These are phyloP conservation scores for Achlya flavicornis DNA, from an alignment of 2,888 invertebrate genomes.

Conservation along the genomic window DNA sequence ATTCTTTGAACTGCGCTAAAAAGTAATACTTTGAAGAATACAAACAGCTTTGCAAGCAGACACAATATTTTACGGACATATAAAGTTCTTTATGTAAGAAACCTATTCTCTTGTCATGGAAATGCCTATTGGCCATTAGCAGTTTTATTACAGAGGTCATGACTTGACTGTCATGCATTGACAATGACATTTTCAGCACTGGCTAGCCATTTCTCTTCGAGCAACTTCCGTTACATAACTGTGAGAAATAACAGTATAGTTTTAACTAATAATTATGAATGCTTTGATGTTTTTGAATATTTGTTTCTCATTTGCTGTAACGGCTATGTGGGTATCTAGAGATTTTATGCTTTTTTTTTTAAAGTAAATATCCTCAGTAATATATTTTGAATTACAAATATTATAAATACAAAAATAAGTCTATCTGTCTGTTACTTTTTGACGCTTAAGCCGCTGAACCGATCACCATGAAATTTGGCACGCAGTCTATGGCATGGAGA, in stretches of 20 bases:
- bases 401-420: too few species aligned
- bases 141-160: constrained; percentile 6
- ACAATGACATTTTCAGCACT: constrained; percentile 6
- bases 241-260: neutral
- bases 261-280: neutral
- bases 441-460: too few species aligned
- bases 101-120: constrained; percentile 2
- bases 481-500: too few species aligned
- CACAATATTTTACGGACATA: neutral
- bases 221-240: constrained; percentile 4
- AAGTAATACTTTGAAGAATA: too few species aligned
- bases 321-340: neutral
- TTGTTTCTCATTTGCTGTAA: neutral
- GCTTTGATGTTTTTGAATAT: neutral
- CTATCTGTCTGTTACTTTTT: too few species aligned
- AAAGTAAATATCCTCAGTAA: too few species aligned
- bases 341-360: neutral
- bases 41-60: neutral
- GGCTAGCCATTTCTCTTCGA: neutral
- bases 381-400: too few species aligned
- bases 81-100: neutral
- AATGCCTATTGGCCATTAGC: neutral
- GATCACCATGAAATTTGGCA: too few species aligned
- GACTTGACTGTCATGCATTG: constrained; percentile 7
- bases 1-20: neutral